These are phyloP conservation scores for Pseudonaja textilis DNA, from an alignment of 2,113 vertebrate genomes.

Conservation along the genomic window DNA sequence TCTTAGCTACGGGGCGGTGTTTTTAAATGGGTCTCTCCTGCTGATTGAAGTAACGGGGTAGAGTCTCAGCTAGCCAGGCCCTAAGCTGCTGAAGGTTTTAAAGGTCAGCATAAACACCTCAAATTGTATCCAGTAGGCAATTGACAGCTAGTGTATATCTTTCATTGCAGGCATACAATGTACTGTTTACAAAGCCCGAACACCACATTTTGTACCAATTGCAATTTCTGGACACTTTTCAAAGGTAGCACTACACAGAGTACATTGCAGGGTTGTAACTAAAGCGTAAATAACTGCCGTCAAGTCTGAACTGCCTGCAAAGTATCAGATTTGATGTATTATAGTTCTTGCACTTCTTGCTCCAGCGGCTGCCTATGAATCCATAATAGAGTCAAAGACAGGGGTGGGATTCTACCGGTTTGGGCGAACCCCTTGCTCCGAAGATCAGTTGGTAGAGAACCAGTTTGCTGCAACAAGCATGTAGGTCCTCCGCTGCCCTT, in stretches of 20 bases:
- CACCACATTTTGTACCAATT: neutral
- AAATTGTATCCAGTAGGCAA: neutral
- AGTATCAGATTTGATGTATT: neutral
- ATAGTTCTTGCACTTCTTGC: neutral
- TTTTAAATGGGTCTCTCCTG: neutral
- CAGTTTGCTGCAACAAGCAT: too few relatives aligned
- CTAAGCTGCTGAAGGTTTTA: neutral
- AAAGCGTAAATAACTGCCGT: neutral
- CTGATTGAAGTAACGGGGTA: neutral
- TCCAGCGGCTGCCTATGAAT: neutral
- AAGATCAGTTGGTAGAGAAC: too few relatives aligned
- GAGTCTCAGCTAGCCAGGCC: neutral
- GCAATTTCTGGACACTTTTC: neutral
- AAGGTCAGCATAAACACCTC: neutral
- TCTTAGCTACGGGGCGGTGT: neutral
- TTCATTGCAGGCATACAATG: neutral
- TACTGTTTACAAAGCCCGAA: neutral
- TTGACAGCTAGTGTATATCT: neutral
- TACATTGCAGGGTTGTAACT: neutral
- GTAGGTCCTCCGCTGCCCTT: too few relatives aligned
- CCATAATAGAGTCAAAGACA: too few relatives aligned
- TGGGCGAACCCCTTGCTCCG: too few relatives aligned
- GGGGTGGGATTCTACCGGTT: too few relatives aligned
- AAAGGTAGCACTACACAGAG: neutral
- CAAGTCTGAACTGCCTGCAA: neutral